A percentile compares a stretch with the other conserved stretches of the same genome.
Evolutionary conservation across 1,140 invertebrate species (phyloP).

Genomic region (Drosophila repleta): DNA sequence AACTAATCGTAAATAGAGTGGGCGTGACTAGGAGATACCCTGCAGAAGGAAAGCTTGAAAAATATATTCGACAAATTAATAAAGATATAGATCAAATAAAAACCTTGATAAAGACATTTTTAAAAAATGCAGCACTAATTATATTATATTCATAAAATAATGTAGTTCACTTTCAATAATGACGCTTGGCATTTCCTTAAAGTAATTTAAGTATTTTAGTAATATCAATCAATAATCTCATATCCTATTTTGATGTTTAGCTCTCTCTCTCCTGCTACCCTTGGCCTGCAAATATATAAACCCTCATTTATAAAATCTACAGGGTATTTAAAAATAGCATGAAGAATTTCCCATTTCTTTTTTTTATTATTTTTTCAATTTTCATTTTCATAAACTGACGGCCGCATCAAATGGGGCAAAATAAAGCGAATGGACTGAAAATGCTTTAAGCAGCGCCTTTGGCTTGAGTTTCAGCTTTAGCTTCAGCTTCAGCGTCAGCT

Average conservation of each 20-base stretch:
- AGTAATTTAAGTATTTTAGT: too few species aligned
- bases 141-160: too few species aligned
- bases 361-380: constrained; percentile 53
- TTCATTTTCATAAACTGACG: constrained; percentile 68
- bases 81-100: too few species aligned
- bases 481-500: constrained; percentile 4
- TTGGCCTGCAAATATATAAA: too few species aligned
- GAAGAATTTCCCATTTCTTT: constrained; percentile 47
- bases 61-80: too few species aligned
- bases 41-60: not conserved
- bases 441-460: constrained; percentile 55
- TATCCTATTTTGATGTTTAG: too few species aligned
- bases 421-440: constrained; percentile 58
- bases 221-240: too few species aligned
- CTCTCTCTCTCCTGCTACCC: too few species aligned
- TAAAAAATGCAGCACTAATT: too few species aligned
- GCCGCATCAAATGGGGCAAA: constrained; percentile 49
- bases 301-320: not conserved
- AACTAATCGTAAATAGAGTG: not conserved
- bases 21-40: not conserved
- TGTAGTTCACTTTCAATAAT: too few species aligned
- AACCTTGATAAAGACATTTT: too few species aligned
- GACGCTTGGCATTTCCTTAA: too few species aligned
- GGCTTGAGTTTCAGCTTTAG: constrained; percentile 7
- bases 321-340: not conserved